phyloP scores from a whole-genome alignment of 2,113 vertebrate species.

The Vulpes ferrilata region DNA sequence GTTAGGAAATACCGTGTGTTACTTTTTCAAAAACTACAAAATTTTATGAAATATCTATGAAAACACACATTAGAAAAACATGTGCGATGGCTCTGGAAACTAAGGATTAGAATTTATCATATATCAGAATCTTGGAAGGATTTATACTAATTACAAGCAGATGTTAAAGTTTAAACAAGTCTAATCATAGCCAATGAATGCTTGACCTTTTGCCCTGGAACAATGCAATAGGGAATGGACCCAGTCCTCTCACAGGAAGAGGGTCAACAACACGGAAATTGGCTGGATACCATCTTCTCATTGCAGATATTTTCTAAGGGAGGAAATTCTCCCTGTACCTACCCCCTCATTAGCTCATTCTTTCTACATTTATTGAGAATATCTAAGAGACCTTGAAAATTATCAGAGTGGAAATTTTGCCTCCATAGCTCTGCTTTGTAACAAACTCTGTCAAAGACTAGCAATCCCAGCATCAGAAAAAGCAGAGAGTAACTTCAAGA shows the following conservation, averaged over 20 bases:
- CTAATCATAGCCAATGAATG: constrained; percentile 70
- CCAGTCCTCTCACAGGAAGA: constrained; percentile 56
- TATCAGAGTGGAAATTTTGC: background rate
- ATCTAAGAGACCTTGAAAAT: background rate
- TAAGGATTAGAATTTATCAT: constrained; percentile 74
- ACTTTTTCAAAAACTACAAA: constrained; percentile 32
- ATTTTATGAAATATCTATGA: constrained; percentile 67
- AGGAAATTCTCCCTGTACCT: background rate
- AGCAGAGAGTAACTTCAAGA: background rate
- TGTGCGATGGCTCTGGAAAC: constrained; percentile 75
- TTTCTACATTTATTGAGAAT: constrained; percentile 15
- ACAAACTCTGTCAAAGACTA: background rate
- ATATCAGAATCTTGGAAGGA: constrained; percentile 76
- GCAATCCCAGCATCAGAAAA: background rate
- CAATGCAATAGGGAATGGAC: constrained; percentile 40
- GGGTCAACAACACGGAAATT: constrained; percentile 49
- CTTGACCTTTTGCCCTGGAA: constrained; percentile 71
- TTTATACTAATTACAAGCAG: constrained; percentile 79
- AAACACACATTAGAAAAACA: constrained; percentile 77
- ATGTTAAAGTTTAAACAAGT: constrained; percentile 75
- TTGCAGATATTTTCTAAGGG: constrained; percentile 45
- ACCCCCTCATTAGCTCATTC: constrained; percentile 48
- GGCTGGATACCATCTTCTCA: constrained; percentile 42
- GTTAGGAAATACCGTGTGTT: background rate
- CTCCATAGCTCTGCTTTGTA: background rate